Evolutionary conservation across 2,797 vertebrate species (phyloP), one percentile per base, ranked within the genome.

Genomic region (Pipistrellus nathusii): DNA sequence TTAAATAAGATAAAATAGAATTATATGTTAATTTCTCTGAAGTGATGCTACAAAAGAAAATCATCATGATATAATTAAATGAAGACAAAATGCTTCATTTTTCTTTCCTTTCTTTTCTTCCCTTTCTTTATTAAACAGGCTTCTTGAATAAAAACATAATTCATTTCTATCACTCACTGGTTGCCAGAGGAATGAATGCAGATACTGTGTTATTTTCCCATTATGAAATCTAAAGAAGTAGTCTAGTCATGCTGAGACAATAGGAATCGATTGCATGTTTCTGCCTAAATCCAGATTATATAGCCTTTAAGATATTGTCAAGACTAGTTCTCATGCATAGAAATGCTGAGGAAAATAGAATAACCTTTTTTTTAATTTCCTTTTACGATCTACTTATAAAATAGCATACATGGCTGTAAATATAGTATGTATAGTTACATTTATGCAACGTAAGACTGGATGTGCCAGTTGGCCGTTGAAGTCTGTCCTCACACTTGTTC

Each of bases 131-230:
- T 62, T 32, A 66, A 32, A 66, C 30, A 32, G 64, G 64, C 15
- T 66, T 98, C 98, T 98, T 98, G 98, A 99, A 98, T 99, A 98
- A 99, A 98, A 98, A 98, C 98, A 98, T 98, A 99, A 99, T 98
- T 96, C 97, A 98, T 98, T 98, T 98, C 97, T 96, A 97, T 97
- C 93, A 98, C 98, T 98, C 97, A 97, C 97, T 97, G 96, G 96
- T 96, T 98, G 96, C 94, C 98, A 98, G 98, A 98, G 98, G 98
- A 91, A 98, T 98, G 98, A 98, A 99, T 93, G 96, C 97, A 98
- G 97, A 98, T 98, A 98, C 97, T 98, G 97, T 98, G 98, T 98
- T 98, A 98, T 98, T 97, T 98, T 98, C 85, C 73, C 98, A 97
- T 98, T 98, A 98, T 96, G 94, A 98, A 96, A 98, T 96, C 97